These are phyloP conservation scores for Leguminivora glycinivorella DNA, from an alignment of 1,140 invertebrate genomes.

Conservation along the genomic window DNA sequence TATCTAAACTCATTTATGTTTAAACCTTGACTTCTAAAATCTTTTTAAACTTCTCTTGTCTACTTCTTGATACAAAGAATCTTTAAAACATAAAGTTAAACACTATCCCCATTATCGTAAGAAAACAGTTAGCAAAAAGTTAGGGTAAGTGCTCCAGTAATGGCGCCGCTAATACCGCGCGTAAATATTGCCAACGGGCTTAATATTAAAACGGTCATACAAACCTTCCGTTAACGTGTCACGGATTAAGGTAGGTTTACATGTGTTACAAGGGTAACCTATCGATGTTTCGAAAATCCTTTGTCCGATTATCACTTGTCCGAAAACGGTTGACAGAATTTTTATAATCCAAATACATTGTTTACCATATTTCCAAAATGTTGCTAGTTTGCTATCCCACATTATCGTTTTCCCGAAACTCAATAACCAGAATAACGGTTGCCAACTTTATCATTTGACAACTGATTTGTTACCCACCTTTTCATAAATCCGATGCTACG, in stretches of 20 bases:
- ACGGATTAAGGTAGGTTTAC: conserved; percentile 32
- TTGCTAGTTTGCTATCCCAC: too few relatives aligned
- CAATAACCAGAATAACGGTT: too few relatives aligned
- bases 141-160: conserved; percentile 56
- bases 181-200: conserved; percentile 55
- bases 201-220: conserved; percentile 62
- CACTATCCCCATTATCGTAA: conserved; percentile 20
- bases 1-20: background rate
- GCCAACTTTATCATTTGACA: too few relatives aligned
- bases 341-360: too few relatives aligned
- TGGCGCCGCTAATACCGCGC: conserved; percentile 51
- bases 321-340: too few relatives aligned
- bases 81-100: conserved; percentile 11
- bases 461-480: too few relatives aligned
- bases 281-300: too few relatives aligned
- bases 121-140: conserved; percentile 38
- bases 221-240: conserved; percentile 48
- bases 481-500: too few relatives aligned
- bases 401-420: too few relatives aligned
- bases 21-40: background rate
- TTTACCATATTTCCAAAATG: too few relatives aligned
- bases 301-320: too few relatives aligned
- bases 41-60: background rate
- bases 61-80: background rate
- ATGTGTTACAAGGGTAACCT: conserved; percentile 39